These are phyloP conservation scores for Cephus rjabovi DNA, from an alignment of 2,888 invertebrate genomes.

Conservation along the genomic window DNA sequence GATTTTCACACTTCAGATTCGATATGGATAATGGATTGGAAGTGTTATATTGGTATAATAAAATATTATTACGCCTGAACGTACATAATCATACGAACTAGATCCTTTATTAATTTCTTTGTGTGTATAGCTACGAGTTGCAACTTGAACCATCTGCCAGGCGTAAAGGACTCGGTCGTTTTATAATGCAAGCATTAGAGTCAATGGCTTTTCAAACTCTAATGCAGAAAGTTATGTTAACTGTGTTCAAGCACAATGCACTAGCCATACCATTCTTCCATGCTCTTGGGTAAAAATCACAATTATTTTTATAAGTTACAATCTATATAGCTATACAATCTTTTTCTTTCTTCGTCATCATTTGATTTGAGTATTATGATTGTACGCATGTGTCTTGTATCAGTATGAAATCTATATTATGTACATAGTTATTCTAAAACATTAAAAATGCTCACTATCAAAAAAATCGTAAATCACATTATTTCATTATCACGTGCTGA, in stretches of 20 bases:
- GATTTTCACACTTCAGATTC: conserved; percentile 81
- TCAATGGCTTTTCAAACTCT: conserved; percentile 78
- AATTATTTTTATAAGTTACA: neutral
- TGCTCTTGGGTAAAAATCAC: conserved; percentile 74
- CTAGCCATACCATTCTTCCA: conserved; percentile 80
- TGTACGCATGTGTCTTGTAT: no score
- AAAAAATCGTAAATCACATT: no score
- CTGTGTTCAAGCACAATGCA: conserved; percentile 84
- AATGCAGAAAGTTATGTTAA: conserved; percentile 86
- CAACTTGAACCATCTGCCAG: conserved; percentile 80
- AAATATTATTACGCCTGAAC: neutral
- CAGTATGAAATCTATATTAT: no score
- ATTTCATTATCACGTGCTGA: no score
- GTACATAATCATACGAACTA: neutral
- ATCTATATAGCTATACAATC: neutral
- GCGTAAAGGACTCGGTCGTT: conserved; percentile 85
- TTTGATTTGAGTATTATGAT: no score
- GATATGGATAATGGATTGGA: conserved; percentile 76
- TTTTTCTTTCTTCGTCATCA: no score
- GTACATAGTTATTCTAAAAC: no score
- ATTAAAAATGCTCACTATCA: no score
- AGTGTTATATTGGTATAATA: conserved; percentile 78
- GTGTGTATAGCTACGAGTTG: conserved; percentile 81
- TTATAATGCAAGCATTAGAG: conserved; percentile 83
- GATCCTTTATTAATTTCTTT: conserved; percentile 25